Base-by-base conservation (phyloP, 2,113 vertebrate genomes). In the Aviceda subcristata region DNA sequence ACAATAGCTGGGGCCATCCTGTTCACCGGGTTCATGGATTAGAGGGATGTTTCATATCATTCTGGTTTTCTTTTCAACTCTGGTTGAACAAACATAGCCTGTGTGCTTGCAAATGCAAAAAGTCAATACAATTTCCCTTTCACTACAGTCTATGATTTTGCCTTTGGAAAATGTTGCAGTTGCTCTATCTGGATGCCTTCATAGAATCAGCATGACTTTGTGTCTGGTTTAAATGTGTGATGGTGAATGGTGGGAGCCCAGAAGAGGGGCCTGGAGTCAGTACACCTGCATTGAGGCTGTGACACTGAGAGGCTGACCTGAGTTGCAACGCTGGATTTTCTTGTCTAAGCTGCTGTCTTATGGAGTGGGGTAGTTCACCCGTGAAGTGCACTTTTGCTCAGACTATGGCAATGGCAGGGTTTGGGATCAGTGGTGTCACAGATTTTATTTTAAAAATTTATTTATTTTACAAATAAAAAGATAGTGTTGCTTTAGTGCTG, bases 21-120 rank as follows among this genome's bases (percentile, higher is more conserved):
- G 86, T 87, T 94, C 77, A 66, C 96, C 88, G 93, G 83, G 75
- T 88, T 91, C 63, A 77, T 94, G 96, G 94, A 97, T 97, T 97
- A 97, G 77, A 96, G 92, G 51, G 94, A 96, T 94, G 86, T 93
- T 96, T 96, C 88, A 77, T 97, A 97, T 95, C 88, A 94, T 96
- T 96, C 94, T 89, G 84, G 71, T 96, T 97, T 95, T 94, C 90
- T 97, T 97, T 96, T 95, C 85, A 93, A 84, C 77, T 96, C 86
- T 85, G 63, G 74, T 79, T 97, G 93, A 97, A 93, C 78, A 97
- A 97, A 97, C 62, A 92, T 76, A 84, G 78, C 59, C 91, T 76
- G 86, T 85, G 91, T 89, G 94, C 83, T 95, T 79, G 83, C 88
- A 95, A 96, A 97, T 86, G 88, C 62, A 89, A 69, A 89, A 93